Percentiles rank a stretch among this genome's conserved stretches.
These are phyloP conservation scores for Tinea pellionella DNA, from an alignment of 2,888 invertebrate genomes.

Conservation along the genomic window DNA sequence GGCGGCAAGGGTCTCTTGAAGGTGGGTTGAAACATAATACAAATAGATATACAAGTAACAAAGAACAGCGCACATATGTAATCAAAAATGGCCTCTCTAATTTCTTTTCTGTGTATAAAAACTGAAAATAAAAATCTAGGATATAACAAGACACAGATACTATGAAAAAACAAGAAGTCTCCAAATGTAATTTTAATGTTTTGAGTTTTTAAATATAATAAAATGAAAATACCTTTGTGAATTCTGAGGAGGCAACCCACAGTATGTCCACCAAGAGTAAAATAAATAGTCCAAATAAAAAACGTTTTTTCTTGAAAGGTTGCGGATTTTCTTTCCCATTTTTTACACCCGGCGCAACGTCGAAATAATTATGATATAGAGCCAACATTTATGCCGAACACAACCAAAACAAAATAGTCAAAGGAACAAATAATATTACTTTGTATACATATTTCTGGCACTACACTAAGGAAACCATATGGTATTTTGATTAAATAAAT, in stretches of 20 bases:
- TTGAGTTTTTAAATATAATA: background rate
- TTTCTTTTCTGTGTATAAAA: slow-evolving; percentile 84
- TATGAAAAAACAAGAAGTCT: no score
- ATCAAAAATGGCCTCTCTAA: slow-evolving; percentile 96
- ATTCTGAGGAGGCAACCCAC: slow-evolving; percentile 95
- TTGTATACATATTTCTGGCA: background rate
- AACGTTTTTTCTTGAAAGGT: slow-evolving; percentile 51
- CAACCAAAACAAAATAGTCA: slow-evolving; percentile 1
- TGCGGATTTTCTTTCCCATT: slow-evolving; percentile 48
- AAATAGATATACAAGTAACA: slow-evolving; percentile 92
- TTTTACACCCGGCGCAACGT: slow-evolving; percentile 41
- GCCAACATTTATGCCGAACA: slow-evolving; percentile 42
- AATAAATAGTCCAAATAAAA: slow-evolving; percentile 86
- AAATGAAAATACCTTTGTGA: slow-evolving; percentile 81
- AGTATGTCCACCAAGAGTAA: slow-evolving; percentile 92
- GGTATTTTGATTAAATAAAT: background rate
- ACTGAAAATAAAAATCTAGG: slow-evolving; percentile 70
- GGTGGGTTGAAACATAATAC: slow-evolving; percentile 91
- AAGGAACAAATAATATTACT: background rate
- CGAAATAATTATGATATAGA: slow-evolving; percentile 63
- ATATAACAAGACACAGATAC: no score
- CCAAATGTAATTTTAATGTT: background rate
- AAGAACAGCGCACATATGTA: slow-evolving; percentile 93
- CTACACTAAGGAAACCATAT: no score
- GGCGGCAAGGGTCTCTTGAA: slow-evolving; percentile 86